phyloP scores from a whole-genome alignment of 2,888 invertebrate species.

The Linyphia triangularis region DNA sequence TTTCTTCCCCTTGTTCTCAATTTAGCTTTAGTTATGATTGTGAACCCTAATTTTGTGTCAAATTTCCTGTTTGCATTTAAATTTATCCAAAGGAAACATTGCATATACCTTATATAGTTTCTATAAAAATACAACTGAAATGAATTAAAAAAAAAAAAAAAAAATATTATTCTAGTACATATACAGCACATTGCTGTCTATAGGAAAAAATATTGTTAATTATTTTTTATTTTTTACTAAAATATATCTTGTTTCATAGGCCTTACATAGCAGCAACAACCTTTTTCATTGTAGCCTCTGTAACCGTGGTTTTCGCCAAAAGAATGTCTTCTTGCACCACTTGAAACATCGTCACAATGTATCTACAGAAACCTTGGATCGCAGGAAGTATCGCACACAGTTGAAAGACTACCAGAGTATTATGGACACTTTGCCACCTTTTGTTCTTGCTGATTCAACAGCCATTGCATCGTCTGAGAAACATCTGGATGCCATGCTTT shows the following conservation, averaged over 20 bases:
- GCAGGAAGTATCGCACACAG: conserved; percentile 49
- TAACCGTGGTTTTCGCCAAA: conserved; percentile 67
- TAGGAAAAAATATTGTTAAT: not conserved
- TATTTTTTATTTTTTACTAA: not conserved
- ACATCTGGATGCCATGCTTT: conserved; percentile 54
- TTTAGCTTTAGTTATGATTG: too few species aligned
- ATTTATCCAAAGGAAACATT: too few species aligned
- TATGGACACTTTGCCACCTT: conserved; percentile 51
- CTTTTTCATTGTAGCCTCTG: conserved; percentile 71
- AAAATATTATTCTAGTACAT: too few species aligned
- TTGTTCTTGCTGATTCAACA: conserved; percentile 34
- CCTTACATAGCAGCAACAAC: conserved; percentile 63
- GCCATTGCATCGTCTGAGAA: conserved; percentile 53
- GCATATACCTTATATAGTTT: too few species aligned
- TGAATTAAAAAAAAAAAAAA: too few species aligned
- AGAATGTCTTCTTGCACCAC: conserved; percentile 73
- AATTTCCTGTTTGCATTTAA: too few species aligned
- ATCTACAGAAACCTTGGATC: conserved; percentile 66
- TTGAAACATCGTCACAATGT: conserved; percentile 67
- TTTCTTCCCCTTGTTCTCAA: too few species aligned
- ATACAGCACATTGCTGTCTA: too few species aligned
- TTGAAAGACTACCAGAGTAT: conserved; percentile 40
- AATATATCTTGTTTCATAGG: conserved; percentile 41
- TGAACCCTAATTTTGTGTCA: too few species aligned
- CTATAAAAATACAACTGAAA: too few species aligned